A percentile compares a stretch with the other conserved stretches of the same genome.
phyloP scores from a whole-genome alignment of 2,888 invertebrate genomes.

The Drosophila histrio region DNA sequence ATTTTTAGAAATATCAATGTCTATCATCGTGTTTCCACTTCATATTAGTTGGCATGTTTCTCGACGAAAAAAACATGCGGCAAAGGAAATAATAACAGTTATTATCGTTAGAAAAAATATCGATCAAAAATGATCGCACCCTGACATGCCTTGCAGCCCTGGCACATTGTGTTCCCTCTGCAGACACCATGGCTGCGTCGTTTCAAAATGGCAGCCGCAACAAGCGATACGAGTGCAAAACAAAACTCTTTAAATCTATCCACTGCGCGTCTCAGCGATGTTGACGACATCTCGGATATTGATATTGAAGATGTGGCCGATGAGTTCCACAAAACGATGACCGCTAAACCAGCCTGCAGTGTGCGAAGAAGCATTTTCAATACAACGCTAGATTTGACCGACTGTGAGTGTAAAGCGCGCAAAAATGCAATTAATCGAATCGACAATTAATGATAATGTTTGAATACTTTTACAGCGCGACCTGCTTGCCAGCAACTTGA shows the following conservation, averaged over 20 bases:
- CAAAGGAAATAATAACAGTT: no score
- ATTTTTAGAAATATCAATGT: no score
- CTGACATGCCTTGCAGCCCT: neutral
- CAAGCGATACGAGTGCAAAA: neutral
- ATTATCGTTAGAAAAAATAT: no score
- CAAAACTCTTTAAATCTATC: neutral
- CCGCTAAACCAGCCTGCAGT: neutral
- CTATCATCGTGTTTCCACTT: no score
- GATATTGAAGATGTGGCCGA: conserved; percentile 33
- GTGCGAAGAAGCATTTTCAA: conserved; percentile 2
- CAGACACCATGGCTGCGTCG: neutral
- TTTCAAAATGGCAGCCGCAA: conserved; percentile 8
- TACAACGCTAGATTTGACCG: conserved; percentile 2
- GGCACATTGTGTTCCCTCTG: neutral
- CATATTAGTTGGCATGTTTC: no score
- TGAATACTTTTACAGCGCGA: neutral
- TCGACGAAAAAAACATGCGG: no score
- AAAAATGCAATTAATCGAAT: neutral
- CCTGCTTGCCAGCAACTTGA: neutral
- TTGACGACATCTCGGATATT: conserved; percentile 45
- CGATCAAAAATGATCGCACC: no score
- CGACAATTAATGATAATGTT: neutral
- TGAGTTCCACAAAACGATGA: conserved; percentile 15
- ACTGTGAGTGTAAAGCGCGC: neutral
- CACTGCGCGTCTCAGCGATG: conserved; percentile 23